Evolutionary conservation across 2,797 vertebrate genomes (phyloP).

Genomic region (Scyliorhinus canicula): DNA sequence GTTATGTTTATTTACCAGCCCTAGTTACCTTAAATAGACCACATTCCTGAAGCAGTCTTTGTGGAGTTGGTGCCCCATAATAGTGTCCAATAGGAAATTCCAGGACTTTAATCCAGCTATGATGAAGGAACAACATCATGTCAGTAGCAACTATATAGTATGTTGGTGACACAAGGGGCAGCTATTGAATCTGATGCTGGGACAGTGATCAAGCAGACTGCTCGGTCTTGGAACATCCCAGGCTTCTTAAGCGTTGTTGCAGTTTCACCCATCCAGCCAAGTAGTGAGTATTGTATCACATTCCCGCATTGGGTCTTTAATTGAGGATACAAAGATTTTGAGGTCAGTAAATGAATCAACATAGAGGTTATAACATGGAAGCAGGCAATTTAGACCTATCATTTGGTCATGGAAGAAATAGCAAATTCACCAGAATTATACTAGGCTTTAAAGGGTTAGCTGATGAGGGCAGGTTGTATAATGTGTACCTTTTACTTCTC

Average conservation of each 20-base stretch:
- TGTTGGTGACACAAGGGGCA: not conserved
- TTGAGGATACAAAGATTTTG: not conserved
- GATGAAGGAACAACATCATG: not conserved
- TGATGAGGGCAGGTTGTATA: not conserved
- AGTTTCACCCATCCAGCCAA: not conserved
- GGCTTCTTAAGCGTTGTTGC: not conserved
- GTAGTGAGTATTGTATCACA: not conserved
- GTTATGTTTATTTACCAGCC: not conserved
- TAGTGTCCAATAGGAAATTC: not conserved
- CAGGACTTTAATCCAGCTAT: not conserved
- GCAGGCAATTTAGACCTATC: not conserved
- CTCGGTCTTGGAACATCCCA: not conserved
- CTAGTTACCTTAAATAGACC: not conserved
- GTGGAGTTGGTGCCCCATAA: not conserved
- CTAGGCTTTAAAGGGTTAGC: not conserved
- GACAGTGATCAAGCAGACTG: not conserved
- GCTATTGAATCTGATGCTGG: not conserved
- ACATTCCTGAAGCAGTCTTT: not conserved
- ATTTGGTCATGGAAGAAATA: not conserved
- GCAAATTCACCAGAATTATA: not conserved
- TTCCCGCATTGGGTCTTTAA: not conserved
- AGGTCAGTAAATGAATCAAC: not conserved
- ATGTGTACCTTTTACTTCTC: not conserved
- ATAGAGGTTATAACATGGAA: not conserved
- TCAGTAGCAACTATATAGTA: not conserved